Evolutionary conservation across 2,113 vertebrate genomes (phyloP).

Genomic region (Xyrauchen texanus): DNA sequence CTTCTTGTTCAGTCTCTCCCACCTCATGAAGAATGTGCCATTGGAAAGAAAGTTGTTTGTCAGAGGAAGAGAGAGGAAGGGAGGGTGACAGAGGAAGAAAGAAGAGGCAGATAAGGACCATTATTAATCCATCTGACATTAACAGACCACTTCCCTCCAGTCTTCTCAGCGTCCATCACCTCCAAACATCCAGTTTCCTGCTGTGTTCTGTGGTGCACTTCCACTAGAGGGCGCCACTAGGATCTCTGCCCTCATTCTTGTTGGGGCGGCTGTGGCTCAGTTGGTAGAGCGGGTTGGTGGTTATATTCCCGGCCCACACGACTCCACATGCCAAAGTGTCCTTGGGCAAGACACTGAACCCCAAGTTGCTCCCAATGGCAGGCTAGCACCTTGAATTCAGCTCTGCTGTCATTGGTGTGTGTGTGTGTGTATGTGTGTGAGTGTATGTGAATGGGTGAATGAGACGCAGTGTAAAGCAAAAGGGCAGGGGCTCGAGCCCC

Average conservation of each 20-base stretch:
- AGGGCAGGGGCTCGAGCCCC: too few relatives aligned
- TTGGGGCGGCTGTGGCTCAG: too few relatives aligned
- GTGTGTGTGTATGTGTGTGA: too few relatives aligned
- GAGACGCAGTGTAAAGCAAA: too few relatives aligned
- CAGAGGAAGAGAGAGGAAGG: slow-evolving; percentile 40
- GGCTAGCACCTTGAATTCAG: too few relatives aligned
- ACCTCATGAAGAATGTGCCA: slow-evolving; percentile 46
- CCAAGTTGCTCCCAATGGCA: too few relatives aligned
- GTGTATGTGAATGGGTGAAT: too few relatives aligned
- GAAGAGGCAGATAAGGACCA: slow-evolving; percentile 38
- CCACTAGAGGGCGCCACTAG: slow-evolving; percentile 51
- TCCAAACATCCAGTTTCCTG: slow-evolving; percentile 33
- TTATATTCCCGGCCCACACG: too few relatives aligned
- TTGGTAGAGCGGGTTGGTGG: too few relatives aligned
- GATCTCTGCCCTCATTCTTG: not conserved
- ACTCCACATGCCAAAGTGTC: too few relatives aligned
- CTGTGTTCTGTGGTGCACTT: not conserved
- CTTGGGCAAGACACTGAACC: too few relatives aligned
- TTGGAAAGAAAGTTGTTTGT: slow-evolving; percentile 57
- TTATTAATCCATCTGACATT: slow-evolving; percentile 52
- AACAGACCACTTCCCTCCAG: not conserved
- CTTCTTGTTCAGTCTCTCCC: slow-evolving; percentile 46
- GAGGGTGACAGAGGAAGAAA: not conserved
- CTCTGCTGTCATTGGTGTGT: too few relatives aligned
- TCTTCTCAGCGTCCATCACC: slow-evolving; percentile 36